Conservation (phyloP, 2,113 vertebrate species). For the Pongo pygmaeus region DNA sequence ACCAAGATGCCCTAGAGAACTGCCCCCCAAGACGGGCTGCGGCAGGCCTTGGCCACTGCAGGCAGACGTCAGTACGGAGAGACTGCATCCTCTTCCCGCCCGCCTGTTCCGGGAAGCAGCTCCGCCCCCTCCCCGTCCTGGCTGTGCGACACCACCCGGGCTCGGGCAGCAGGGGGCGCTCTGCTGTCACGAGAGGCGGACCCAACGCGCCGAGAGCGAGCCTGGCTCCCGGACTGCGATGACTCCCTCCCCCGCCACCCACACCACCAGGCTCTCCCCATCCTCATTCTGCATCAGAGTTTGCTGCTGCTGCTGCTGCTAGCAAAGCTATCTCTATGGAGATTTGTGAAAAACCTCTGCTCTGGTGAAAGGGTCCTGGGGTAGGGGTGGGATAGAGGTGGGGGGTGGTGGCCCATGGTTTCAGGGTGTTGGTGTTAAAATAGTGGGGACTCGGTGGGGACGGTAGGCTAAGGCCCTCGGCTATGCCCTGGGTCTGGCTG, state of each 20-base stretch:
- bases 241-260: fast-evolving
- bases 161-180: constrained; percentile 82
- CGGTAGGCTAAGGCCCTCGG: background rate
- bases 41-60: background rate
- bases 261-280: fast-evolving
- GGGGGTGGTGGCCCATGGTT: background rate
- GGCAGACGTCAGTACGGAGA: background rate
- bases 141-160: background rate
- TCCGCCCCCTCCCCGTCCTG: background rate
- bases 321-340: background rate
- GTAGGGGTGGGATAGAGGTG: background rate
- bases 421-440: background rate
- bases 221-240: fast-evolving
- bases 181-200: background rate
- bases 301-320: background rate
- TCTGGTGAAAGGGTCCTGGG: background rate
- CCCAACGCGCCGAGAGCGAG: too few relatives aligned
- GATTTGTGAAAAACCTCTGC: background rate
- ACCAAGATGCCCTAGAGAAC: background rate
- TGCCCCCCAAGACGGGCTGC: too few relatives aligned
- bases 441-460: fast-evolving
- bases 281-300: background rate
- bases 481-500: background rate
- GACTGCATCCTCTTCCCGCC: background rate
- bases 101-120: background rate